Base-by-base conservation (phyloP, 2,888 invertebrate genomes). In the Eremobia ochroleuca region DNA sequence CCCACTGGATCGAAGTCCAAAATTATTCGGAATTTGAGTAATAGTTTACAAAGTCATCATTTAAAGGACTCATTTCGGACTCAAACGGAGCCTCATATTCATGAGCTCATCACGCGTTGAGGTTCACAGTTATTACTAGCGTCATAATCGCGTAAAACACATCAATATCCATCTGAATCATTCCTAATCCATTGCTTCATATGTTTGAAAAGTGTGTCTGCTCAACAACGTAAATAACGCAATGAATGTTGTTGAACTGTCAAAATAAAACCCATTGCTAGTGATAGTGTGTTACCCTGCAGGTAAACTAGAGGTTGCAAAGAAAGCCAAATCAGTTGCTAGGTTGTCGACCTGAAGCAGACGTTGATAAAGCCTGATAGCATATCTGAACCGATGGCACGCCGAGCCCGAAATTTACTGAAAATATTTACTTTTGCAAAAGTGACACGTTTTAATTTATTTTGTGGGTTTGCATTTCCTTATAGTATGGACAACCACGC, bases 291-390 rank as follows among this genome's bases (percentile, higher is more conserved):
- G 9, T 52, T 11, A 52, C 25, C 25, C 3, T 2, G 52, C 3
- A 58, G 43, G 64, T 59, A 58, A 43, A 31, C 28, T 31, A 68
- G n/a, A 71, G 37, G 55, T 75, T 49, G 70, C 49, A 72, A 72
- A 67, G 62, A 77, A 73, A 62, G 61, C 70, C 67, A 72, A 86
- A 87, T 78, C 85, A 83, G 76, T 77, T 40, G 68, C 5, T 43
- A 76, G 86, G 87, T 88, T 88, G 76, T 85, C 79, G 86, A 86
- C 88, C 86, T 79, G 73, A 71, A 61, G 46, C 69, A 75, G 73
- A 62, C 73, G 52, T 76, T 78, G 84, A 83, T 86, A 85, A 81
- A 65, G 4, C 64, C 61, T 77, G 87, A 85, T 87, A 88, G 71
- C 85, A 72, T 87, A 87, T 84, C 83, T 64, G 66, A 59, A 66